Base-by-base conservation (phyloP, 2,888 invertebrate species). In the Idaea biselata region DNA sequence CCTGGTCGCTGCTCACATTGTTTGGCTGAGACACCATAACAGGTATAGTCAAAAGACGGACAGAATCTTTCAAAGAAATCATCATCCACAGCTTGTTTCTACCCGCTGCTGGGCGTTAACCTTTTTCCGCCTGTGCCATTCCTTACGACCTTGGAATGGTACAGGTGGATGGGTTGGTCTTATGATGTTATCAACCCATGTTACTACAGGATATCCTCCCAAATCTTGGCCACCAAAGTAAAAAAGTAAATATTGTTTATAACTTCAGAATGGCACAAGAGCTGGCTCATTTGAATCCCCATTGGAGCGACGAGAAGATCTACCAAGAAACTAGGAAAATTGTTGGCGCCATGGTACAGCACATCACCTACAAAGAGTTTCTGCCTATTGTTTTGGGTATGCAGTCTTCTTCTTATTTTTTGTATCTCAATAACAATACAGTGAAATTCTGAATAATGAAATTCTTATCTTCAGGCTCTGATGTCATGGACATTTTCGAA, bases 241-340 rank as follows among this genome's bases (percentile, higher is more conserved):
- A n/a, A n/a, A n/a, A n/a, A n/a, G n/a, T n/a, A 2, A 16, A 16
- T 17, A 16, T 55, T 17, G 16, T 56, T 56, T 17, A 1, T 54
- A 58, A 32, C 73, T 68, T 94, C 81, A 94, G 95, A 66, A 93
- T 98, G 72, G 96, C 97, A 1, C 93, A 94, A 69, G 94, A 95
- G 72, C 83, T 98, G 55, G 93, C 95, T 6, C 93, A 94, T 58
- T 78, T 97, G 55, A 98, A 98, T 88, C 94, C 95, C 0, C 96
- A 96, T 75, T 98, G 98, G 98, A 95, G 95, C 75, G 98, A 98
- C 78, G 97, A 98, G 79, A 95, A 96, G 79, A 90, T 97, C 14
- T 97, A 96, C 81, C 97, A 97, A 77, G 98, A 98, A 85, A 94
- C 97, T 0, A 92, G 97, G 18, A 95, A 95, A 72, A 96, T 98